Evolutionary conservation across 1,140 invertebrate genomes (phyloP).

Genomic region (Tetragonula clypearis): DNA sequence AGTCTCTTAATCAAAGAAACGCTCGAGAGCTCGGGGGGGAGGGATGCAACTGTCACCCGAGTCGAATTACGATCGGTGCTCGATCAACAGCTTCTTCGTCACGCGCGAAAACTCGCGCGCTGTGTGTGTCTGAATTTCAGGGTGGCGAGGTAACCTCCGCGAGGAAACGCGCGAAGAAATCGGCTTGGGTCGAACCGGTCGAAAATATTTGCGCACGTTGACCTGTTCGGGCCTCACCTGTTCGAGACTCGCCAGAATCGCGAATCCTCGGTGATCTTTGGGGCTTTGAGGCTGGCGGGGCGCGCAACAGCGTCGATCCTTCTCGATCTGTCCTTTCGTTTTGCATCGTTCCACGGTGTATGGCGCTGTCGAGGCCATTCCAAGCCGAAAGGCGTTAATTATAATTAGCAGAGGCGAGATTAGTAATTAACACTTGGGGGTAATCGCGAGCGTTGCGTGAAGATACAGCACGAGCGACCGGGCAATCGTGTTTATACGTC

Average conservation of each 20-base stretch:
- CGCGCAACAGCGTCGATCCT: slow-evolving; percentile 42
- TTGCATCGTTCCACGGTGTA: slow-evolving; percentile 44
- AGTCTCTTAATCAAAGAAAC: slow-evolving; percentile 9
- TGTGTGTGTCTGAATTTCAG: background rate
- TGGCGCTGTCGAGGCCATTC: slow-evolving; percentile 58
- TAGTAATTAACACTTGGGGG: slow-evolving; percentile 81
- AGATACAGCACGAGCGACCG: slow-evolving; percentile 50
- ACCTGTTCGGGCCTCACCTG: background rate
- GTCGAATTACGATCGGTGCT: slow-evolving; percentile 30
- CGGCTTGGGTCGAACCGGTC: slow-evolving; percentile 46
- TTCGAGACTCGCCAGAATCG: background rate
- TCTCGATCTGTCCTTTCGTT: slow-evolving; percentile 66
- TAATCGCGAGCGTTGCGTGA: slow-evolving; percentile 74
- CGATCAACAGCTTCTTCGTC: slow-evolving; percentile 40
- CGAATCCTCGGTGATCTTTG: slow-evolving; percentile 36
- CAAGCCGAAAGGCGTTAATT: slow-evolving; percentile 79
- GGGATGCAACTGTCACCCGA: background rate
- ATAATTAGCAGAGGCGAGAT: slow-evolving; percentile 81
- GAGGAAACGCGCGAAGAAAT: background rate
- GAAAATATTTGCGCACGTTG: slow-evolving; percentile 1
- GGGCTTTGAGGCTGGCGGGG: slow-evolving; percentile 31
- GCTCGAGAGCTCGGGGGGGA: no score
- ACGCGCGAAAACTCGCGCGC: slow-evolving; percentile 14
- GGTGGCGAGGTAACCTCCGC: slow-evolving; percentile 28
- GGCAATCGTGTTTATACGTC: slow-evolving; percentile 7